These are phyloP conservation scores for Drymodes brunneopygia DNA, from an alignment of 2,113 vertebrate species.

Conservation along the genomic window DNA sequence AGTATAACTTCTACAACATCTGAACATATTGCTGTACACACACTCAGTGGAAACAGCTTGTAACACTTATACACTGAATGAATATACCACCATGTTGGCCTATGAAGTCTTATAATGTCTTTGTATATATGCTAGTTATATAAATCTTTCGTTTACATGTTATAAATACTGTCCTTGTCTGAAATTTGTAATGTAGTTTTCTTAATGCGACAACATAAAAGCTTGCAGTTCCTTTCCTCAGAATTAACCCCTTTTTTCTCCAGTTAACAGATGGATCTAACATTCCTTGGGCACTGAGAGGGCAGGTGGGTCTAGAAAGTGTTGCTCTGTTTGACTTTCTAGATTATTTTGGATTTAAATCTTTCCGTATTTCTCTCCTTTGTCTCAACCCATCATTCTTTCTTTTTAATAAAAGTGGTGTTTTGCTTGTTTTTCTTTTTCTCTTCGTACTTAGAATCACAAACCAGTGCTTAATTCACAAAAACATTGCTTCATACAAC, in stretches of 20 bases:
- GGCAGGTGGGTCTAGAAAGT: neutral
- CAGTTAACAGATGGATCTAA: neutral
- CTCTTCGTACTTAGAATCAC: neutral
- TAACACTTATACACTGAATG: neutral
- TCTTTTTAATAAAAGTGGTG: neutral
- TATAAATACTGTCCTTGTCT: neutral
- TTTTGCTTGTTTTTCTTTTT: neutral
- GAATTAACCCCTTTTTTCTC: neutral
- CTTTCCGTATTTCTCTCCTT: neutral
- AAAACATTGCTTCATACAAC: neutral
- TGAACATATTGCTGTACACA: neutral
- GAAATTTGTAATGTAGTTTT: neutral
- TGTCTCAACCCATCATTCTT: neutral
- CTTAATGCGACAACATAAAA: neutral
- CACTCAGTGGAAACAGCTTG: neutral
- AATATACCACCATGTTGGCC: neutral
- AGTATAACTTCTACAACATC: neutral
- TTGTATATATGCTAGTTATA: neutral
- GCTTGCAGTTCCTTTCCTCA: neutral
- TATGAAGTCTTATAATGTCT: neutral
- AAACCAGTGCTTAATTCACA: neutral
- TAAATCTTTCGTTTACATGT: neutral
- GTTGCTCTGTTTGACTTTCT: neutral
- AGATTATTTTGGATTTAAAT: neutral
- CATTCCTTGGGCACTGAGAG: neutral